Percentiles rank a stretch among this genome's conserved stretches.
Evolutionary conservation across 1,140 invertebrate species (phyloP).

Genomic region (Campoletis sonorensis): DNA sequence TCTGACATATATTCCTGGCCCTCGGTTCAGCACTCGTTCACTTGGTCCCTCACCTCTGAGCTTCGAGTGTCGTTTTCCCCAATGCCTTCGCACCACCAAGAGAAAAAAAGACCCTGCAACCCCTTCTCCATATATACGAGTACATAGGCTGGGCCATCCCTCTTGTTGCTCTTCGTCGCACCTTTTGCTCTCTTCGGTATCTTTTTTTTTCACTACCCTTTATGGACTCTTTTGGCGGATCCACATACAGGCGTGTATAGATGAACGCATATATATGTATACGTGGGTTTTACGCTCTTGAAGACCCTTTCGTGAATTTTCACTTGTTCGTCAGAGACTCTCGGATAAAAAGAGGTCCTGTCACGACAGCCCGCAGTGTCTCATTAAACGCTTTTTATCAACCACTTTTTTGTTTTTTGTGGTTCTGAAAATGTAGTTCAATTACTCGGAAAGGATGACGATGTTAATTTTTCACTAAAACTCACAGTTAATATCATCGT

Average conservation of each 20-base stretch:
- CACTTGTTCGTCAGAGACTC: slow-evolving; percentile 6
- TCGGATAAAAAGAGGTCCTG: not conserved
- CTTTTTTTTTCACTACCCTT: slow-evolving; percentile 5
- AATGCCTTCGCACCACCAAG: slow-evolving; percentile 29
- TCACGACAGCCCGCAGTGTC: not conserved
- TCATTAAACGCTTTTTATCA: not conserved
- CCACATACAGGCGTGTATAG: not conserved
- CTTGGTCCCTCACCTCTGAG: slow-evolving; percentile 27
- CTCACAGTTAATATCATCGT: too few relatives aligned
- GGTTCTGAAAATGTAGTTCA: too few relatives aligned
- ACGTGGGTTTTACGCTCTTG: not conserved
- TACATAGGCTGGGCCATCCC: not conserved
- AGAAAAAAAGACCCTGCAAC: not conserved
- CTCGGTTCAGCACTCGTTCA: slow-evolving; percentile 40
- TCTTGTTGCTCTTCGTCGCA: slow-evolving; percentile 30
- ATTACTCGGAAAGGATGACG: too few relatives aligned
- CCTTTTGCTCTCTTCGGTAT: slow-evolving; percentile 4
- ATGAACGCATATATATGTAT: not conserved
- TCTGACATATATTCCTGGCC: slow-evolving; percentile 29
- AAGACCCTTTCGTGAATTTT: slow-evolving; percentile 21
- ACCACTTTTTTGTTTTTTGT: too few relatives aligned
- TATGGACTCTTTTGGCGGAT: not conserved
- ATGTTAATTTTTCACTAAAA: too few relatives aligned
- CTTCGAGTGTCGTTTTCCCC: slow-evolving; percentile 19
- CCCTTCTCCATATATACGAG: not conserved